Percentiles rank a stretch among this genome's conserved stretches.
Conservation (phyloP, 2,888 invertebrate species). For the Trachelus iudaicus region DNA sequence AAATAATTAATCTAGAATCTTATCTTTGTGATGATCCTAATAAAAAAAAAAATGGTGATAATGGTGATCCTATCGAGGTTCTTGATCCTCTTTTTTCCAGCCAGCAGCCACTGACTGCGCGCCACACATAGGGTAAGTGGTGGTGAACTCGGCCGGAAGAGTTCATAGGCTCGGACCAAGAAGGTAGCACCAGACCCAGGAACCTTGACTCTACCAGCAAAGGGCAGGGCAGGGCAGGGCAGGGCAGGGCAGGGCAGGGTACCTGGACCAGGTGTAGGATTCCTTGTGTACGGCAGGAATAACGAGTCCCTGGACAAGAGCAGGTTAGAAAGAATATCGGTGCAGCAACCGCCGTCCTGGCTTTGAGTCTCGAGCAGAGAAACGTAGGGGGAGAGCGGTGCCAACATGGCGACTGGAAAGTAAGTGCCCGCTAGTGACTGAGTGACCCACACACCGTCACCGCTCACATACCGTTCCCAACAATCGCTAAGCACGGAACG, state of each 20-base stretch:
- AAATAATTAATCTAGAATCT: not conserved
- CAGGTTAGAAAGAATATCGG: not conserved
- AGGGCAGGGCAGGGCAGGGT: not conserved
- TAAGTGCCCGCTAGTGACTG: slow-evolving; percentile 48
- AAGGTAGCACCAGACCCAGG: not conserved
- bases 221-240: not conserved
- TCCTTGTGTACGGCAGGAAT: not conserved
- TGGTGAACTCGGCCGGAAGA: not conserved
- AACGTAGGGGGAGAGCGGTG: slow-evolving; percentile 32
- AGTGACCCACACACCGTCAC: slow-evolving; percentile 48
- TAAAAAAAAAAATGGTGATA: too few relatives aligned
- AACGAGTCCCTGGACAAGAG: not conserved
- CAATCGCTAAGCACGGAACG: slow-evolving; percentile 38
- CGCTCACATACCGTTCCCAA: slow-evolving; percentile 49
- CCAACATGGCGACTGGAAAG: slow-evolving; percentile 54
- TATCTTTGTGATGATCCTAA: not conserved
- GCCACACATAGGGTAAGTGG: not conserved
- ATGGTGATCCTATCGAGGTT: too few relatives aligned
- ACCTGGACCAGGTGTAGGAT: not conserved
- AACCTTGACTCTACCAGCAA: not conserved
- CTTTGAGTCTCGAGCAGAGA: not conserved
- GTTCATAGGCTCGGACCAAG: not conserved
- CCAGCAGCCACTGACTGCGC: not conserved
- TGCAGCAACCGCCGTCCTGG: not conserved
- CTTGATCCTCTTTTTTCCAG: not conserved